Conservation (phyloP, 2,888 invertebrate species). For the Brachypterus glaber region DNA sequence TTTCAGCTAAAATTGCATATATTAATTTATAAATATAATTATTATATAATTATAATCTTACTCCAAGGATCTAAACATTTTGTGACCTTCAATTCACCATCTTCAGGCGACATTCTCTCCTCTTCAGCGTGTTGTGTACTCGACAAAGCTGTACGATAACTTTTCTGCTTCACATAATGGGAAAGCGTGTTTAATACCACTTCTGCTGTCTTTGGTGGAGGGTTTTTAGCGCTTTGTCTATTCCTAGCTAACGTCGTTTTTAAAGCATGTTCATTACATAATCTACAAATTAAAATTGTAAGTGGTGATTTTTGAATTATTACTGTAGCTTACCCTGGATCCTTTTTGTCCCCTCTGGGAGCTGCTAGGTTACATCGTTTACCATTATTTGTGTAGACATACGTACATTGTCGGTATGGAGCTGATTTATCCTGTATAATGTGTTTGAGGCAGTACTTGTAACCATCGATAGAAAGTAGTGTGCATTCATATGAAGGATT, state of each 20-base stretch:
- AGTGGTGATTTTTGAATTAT: neutral
- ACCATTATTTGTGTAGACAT: constrained; percentile 55
- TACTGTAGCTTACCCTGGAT: constrained; percentile 45
- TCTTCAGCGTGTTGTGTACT: constrained; percentile 31
- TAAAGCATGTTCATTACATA: constrained; percentile 61
- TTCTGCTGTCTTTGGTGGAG: constrained; percentile 57
- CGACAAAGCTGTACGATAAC: constrained; percentile 27
- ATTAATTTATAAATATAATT: neutral
- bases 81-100: constrained; percentile 41
- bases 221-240: constrained; percentile 50
- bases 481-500: constrained; percentile 59
- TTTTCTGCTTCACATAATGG: constrained; percentile 49
- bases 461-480: constrained; percentile 58
- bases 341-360: constrained; percentile 61
- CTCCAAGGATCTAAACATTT: constrained; percentile 50
- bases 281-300: constrained; percentile 37
- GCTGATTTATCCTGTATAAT: constrained; percentile 75
- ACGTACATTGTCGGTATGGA: constrained; percentile 74
- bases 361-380: constrained; percentile 72
- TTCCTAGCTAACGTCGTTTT: constrained; percentile 55
- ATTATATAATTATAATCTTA: constrained; percentile 32
- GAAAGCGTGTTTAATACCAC: constrained; percentile 53
- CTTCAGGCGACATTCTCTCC: constrained; percentile 35
- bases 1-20: constrained; percentile 39
- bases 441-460: constrained; percentile 71